phyloP scores from a whole-genome alignment of 2,797 vertebrate species.

The Myotis findleyi region DNA sequence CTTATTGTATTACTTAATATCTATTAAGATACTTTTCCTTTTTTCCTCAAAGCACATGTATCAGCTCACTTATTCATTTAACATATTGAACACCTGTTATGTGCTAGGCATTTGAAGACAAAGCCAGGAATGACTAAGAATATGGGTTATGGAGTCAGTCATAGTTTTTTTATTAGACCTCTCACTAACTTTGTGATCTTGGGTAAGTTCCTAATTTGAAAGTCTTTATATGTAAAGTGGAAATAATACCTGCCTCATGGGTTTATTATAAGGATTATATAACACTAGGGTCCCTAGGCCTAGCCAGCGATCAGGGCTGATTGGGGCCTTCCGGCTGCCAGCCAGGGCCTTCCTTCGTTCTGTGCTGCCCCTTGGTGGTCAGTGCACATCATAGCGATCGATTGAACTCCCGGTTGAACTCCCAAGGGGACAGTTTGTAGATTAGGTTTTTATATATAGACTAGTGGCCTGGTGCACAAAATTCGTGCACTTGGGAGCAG shows the following conservation, averaged over 20 bases:
- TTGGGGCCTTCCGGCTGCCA: no score
- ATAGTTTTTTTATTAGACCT: background rate
- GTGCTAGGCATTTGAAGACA: background rate
- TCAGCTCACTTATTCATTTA: background rate
- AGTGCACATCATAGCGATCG: no score
- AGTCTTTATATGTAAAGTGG: background rate
- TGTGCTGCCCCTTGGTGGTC: no score
- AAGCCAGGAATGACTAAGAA: background rate
- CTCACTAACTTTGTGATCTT: background rate
- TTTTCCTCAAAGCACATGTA: background rate
- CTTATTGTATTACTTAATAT: background rate
- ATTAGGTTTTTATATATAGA: no score
- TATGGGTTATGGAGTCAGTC: background rate
- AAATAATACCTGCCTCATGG: background rate
- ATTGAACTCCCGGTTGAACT: no score
- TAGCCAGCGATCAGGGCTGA: no score
- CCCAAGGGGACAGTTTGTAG: no score
- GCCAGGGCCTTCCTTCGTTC: no score
- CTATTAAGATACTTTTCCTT: background rate
- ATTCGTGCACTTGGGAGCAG: no score
- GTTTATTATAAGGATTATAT: background rate
- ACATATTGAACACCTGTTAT: background rate
- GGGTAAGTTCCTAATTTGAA: background rate
- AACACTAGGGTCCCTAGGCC: background rate
- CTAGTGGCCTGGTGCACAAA: no score